phyloP scores from a whole-genome alignment of 1,140 invertebrate species.

The Drosophila hydei region DNA sequence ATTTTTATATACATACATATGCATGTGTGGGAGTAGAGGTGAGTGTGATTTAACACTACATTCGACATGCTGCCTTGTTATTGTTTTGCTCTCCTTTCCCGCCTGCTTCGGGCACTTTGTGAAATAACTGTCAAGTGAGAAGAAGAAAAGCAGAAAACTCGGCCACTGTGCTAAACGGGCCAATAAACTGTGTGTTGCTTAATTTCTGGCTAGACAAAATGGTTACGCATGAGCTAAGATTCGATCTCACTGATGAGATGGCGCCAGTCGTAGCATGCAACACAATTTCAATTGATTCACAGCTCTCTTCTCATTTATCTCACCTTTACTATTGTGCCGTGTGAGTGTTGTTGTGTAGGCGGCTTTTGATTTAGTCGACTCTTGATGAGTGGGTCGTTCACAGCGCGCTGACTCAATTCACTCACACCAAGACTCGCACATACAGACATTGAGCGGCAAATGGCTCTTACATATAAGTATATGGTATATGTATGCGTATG shows the following conservation, averaged over 20 bases:
- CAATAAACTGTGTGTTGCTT: slow-evolving; percentile 37
- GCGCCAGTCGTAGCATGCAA: slow-evolving; percentile 41
- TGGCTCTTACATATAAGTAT: slow-evolving; percentile 15
- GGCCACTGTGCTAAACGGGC: slow-evolving; percentile 27
- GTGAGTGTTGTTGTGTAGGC: slow-evolving; percentile 26
- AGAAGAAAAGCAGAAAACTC: slow-evolving; percentile 12
- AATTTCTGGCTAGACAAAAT: slow-evolving; percentile 61
- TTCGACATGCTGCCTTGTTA: slow-evolving; percentile 33
- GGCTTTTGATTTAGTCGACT: slow-evolving; percentile 31
- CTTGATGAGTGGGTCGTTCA: slow-evolving; percentile 58
- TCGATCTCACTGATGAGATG: slow-evolving; percentile 32
- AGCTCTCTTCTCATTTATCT: slow-evolving; percentile 24
- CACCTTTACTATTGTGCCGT: slow-evolving; percentile 35
- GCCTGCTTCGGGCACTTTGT: slow-evolving; percentile 14
- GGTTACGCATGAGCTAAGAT: slow-evolving; percentile 51
- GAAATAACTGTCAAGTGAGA: slow-evolving; percentile 29
- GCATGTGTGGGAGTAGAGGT: not conserved
- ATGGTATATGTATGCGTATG: not conserved
- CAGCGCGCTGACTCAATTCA: slow-evolving; percentile 63
- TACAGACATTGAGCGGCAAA: slow-evolving; percentile 19
- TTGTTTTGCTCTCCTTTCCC: slow-evolving; percentile 16
- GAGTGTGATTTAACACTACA: slow-evolving; percentile 26
- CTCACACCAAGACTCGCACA: slow-evolving; percentile 13
- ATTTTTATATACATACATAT: not conserved
- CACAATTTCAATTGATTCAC: slow-evolving; percentile 50